Conservation (phyloP, 2,888 invertebrate species). For the Ochropleura leucogaster region DNA sequence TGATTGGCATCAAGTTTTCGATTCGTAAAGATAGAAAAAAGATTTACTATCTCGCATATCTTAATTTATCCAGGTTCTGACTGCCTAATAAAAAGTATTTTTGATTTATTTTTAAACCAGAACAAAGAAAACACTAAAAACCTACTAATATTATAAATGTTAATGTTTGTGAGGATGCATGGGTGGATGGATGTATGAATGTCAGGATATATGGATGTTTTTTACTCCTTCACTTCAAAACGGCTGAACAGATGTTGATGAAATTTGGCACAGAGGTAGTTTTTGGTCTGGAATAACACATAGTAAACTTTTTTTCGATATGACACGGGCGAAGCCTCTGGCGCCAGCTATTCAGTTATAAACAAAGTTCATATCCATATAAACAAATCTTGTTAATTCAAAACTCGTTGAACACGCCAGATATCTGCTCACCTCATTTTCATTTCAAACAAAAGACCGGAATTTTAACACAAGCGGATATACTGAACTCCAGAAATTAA, state of each 20-base stretch:
- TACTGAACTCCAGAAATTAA: conserved; percentile 70
- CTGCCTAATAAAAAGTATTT: background rate
- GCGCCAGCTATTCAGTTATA: conserved; percentile 2
- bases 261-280: no score
- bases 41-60: background rate
- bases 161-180: no score
- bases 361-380: conserved; percentile 26
- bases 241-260: no score
- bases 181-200: no score
- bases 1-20: no score
- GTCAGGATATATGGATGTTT: no score
- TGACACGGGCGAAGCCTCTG: no score
- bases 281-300: no score
- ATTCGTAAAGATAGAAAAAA: background rate
- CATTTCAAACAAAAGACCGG: conserved; percentile 45
- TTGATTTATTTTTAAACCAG: conserved; percentile 36
- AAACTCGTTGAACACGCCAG: conserved; percentile 36
- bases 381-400: conserved; percentile 39
- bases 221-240: no score
- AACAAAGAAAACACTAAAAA: conserved; percentile 19
- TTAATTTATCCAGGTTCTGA: background rate
- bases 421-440: conserved; percentile 37
- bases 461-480: conserved; percentile 56
- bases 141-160: no score
- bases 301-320: no score